Evolutionary conservation across 1,140 invertebrate species (phyloP).

Genomic region (Sarcophaga peregrina): DNA sequence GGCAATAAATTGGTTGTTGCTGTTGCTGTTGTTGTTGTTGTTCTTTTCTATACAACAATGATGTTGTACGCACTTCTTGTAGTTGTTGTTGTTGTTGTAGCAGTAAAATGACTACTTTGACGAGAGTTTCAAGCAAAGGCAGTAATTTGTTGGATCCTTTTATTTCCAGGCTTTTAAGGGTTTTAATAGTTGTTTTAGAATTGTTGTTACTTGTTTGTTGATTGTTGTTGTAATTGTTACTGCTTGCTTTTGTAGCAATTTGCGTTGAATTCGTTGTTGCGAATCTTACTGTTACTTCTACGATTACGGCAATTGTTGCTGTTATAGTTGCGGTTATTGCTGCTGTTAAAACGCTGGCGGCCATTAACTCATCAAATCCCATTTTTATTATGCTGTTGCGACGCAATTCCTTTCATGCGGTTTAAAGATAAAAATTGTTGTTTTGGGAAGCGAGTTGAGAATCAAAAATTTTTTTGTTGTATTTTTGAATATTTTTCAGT

Average conservation of each 20-base stretch:
- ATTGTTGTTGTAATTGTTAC: not conserved
- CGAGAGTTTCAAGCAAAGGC: too few species aligned
- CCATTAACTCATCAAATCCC: conserved; percentile 36
- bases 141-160: too few species aligned
- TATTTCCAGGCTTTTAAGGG: too few species aligned
- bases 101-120: too few species aligned
- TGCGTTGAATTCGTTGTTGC: conserved; percentile 37
- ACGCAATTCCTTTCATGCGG: not conserved
- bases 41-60: too few species aligned
- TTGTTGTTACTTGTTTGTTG: not conserved
- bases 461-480: not conserved
- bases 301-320: conserved; percentile 45
- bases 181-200: too few species aligned
- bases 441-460: not conserved
- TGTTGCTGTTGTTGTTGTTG: too few species aligned
- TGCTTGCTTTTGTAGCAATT: conserved; percentile 24
- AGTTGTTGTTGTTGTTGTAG: too few species aligned
- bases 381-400: conserved; percentile 7
- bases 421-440: not conserved
- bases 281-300: conserved; percentile 44
- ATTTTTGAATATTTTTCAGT: not conserved
- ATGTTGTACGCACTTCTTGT: too few species aligned
- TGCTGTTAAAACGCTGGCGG: conserved; percentile 43
- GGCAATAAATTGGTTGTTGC: too few species aligned
- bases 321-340: conserved; percentile 24